Percentiles rank a stretch among this genome's conserved stretches.
Evolutionary conservation across 1,140 invertebrate species (phyloP).

Genomic region (Nasonia giraulti): DNA sequence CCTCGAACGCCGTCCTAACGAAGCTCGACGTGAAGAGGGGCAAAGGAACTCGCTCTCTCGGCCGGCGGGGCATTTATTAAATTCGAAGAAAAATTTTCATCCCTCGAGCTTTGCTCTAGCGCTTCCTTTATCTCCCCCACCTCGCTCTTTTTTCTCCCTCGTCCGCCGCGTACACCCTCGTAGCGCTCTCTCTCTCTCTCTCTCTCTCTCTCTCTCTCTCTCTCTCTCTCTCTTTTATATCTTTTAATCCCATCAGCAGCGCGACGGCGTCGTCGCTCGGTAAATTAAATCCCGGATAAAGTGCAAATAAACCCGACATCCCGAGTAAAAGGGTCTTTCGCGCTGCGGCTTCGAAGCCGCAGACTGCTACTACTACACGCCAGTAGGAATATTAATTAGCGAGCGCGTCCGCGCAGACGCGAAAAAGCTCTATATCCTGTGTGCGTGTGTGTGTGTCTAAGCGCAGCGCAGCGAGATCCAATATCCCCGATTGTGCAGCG

Average conservation of each 20-base stretch:
- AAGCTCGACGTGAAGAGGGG: background rate
- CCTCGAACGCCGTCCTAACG: background rate
- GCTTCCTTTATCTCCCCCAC: background rate
- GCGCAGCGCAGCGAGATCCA: conserved; percentile 10
- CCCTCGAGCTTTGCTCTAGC: background rate
- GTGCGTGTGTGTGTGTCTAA: background rate
- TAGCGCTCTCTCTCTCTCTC: conserved; percentile 53
- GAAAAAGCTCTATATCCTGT: background rate
- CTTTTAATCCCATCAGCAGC: conserved; percentile 68
- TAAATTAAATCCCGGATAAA: conserved; percentile 75
- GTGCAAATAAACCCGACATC: conserved; percentile 67
- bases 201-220: conserved; percentile 52
- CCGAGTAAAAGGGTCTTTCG: conserved; percentile 56
- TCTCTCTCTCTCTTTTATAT: conserved; percentile 59
- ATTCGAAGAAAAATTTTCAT: conserved; percentile 38
- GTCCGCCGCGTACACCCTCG: conserved; percentile 48
- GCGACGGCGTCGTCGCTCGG: conserved; percentile 62
- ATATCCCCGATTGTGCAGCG: background rate
- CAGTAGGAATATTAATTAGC: conserved; percentile 50
- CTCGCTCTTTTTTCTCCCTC: conserved; percentile 40
- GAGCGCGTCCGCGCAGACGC: conserved; percentile 13
- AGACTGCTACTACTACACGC: conserved; percentile 25
- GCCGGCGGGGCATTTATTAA: conserved; percentile 24
- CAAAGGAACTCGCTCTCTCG: too few species aligned
- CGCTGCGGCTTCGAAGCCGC: conserved; percentile 4